A percentile compares a stretch with the other conserved stretches of the same genome.
These are phyloP conservation scores for Leucoraja ocellata DNA, from an alignment of 2,797 vertebrate genomes.

Conservation along the genomic window DNA sequence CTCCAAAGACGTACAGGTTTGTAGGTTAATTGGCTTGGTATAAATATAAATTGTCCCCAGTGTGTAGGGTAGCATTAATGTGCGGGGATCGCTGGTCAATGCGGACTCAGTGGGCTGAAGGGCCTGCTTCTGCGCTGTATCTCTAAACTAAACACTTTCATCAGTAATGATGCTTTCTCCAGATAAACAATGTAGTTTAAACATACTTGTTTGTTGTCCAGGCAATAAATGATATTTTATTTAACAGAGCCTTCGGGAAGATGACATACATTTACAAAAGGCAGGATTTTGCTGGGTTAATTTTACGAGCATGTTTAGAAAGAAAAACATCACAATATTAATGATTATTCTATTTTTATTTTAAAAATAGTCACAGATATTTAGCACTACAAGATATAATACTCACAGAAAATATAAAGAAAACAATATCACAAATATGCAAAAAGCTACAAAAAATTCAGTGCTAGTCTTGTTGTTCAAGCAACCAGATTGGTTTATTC, in stretches of 20 bases:
- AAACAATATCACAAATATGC: background rate
- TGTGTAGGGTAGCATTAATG: too few relatives aligned
- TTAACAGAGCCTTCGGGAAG: background rate
- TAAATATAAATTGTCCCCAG: too few relatives aligned
- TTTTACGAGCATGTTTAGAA: background rate
- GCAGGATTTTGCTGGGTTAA: background rate
- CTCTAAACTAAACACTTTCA: background rate
- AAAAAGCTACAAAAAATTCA: background rate
- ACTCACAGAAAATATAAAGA: background rate
- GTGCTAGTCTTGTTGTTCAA: slow-evolving; percentile 27
- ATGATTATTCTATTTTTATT: slow-evolving; percentile 1
- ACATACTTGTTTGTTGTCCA: background rate
- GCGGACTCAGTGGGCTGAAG: too few relatives aligned
- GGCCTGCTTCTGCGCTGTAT: too few relatives aligned
- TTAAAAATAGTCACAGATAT: slow-evolving; percentile 17
- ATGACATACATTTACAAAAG: background rate
- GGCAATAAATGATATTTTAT: background rate
- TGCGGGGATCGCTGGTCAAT: too few relatives aligned
- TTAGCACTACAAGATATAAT: background rate
- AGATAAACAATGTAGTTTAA: background rate
- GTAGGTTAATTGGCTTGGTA: too few relatives aligned
- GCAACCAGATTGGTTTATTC: slow-evolving; percentile 31
- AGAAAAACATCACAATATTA: background rate
- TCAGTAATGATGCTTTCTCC: background rate
- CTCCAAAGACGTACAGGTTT: too few relatives aligned